Evolutionary conservation across 1,140 invertebrate genomes (phyloP).

Genomic region (Diuraphis noxia): DNA sequence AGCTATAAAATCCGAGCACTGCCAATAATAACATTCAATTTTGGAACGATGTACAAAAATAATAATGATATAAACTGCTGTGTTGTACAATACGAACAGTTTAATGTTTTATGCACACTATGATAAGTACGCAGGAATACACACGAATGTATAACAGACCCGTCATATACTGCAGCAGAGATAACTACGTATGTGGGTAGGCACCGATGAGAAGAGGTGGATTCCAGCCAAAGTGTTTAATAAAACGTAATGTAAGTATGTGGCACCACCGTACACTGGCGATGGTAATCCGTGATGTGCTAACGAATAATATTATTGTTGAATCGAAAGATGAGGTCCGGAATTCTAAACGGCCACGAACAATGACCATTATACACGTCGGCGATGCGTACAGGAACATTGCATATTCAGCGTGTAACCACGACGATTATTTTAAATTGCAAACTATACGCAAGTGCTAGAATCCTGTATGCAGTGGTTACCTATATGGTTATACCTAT

Average conservation of each 20-base stretch:
- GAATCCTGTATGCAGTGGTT: background rate
- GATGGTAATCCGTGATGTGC: background rate
- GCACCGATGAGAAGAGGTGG: background rate
- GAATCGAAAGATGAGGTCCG: background rate
- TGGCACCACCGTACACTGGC: background rate
- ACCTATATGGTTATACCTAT: background rate
- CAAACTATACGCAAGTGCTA: background rate
- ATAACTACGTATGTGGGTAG: background rate
- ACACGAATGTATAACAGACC: no score
- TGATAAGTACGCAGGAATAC: no score
- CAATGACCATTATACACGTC: background rate
- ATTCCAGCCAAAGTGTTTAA: background rate
- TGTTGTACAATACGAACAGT: no score
- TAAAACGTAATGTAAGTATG: no score
- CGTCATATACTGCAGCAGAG: no score
- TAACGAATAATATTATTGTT: background rate
- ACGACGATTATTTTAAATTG: background rate
- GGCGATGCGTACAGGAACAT: background rate
- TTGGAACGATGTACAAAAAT: background rate
- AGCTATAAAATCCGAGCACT: no score
- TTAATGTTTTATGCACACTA: no score
- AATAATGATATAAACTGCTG: no score
- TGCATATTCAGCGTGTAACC: background rate
- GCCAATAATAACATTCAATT: no score
- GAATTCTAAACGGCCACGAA: slow-evolving; percentile 11